Percentiles rank a stretch among this genome's conserved stretches.
phyloP scores from a whole-genome alignment of 2,888 invertebrate genomes.

The Epinotia nisella region DNA sequence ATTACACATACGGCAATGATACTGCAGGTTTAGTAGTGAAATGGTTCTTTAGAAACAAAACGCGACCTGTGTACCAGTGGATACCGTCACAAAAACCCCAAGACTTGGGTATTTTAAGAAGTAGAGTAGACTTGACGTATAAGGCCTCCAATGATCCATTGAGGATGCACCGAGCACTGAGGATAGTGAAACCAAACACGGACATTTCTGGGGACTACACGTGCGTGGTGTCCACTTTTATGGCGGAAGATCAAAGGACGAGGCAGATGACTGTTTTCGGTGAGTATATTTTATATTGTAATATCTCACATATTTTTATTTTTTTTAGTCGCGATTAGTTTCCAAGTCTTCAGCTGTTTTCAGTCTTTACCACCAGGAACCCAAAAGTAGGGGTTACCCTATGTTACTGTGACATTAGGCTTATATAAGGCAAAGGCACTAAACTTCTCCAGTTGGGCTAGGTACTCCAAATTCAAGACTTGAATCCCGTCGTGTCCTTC shows the following conservation, averaged over 20 bases:
- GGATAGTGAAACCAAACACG: slow-evolving; percentile 88
- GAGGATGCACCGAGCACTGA: slow-evolving; percentile 89
- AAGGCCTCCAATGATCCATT: slow-evolving; percentile 87
- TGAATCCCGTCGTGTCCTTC: too few species aligned
- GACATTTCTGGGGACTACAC: slow-evolving; percentile 90
- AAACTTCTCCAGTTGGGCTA: too few species aligned
- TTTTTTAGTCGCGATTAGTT: too few species aligned
- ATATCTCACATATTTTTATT: too few species aligned
- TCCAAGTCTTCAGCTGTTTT: too few species aligned
- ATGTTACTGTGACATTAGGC: too few species aligned
- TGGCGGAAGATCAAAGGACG: slow-evolving; percentile 87
- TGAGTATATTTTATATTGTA: slow-evolving; percentile 69
- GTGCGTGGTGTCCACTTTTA: slow-evolving; percentile 89
- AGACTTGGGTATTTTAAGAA: slow-evolving; percentile 84
- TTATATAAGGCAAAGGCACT: too few species aligned
- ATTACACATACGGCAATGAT: slow-evolving; percentile 86
- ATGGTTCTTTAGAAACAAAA: slow-evolving; percentile 89
- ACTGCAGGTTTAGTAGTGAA: slow-evolving; percentile 89
- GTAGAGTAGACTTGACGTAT: slow-evolving; percentile 86
- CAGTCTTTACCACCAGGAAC: too few species aligned
- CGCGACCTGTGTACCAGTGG: slow-evolving; percentile 91
- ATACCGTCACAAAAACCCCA: slow-evolving; percentile 88
- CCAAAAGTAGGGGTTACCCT: too few species aligned
- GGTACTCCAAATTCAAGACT: too few species aligned
- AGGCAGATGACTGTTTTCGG: slow-evolving; percentile 88